Percentiles rank a stretch among this genome's conserved stretches.
phyloP scores from a whole-genome alignment of 2,888 invertebrate genomes.

The Lasioglossum vierecki region DNA sequence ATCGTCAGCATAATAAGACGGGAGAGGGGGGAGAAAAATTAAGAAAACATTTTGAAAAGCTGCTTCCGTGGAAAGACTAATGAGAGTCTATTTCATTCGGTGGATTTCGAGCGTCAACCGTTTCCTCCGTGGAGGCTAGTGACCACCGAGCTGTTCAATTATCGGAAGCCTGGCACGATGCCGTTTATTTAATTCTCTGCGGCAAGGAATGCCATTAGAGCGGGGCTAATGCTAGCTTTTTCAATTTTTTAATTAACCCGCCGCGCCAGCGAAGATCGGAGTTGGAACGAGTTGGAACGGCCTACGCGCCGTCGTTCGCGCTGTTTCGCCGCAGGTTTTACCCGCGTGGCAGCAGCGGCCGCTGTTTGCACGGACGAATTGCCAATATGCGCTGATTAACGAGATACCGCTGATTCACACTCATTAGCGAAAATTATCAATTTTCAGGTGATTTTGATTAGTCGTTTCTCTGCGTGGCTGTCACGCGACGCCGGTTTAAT shows the following conservation, averaged over 20 bases:
- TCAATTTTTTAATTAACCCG: conserved; percentile 40
- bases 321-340: conserved; percentile 3
- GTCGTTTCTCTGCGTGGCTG: conserved; percentile 29
- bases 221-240: conserved; percentile 12
- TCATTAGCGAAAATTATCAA: conserved; percentile 52
- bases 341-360: not conserved
- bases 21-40: not conserved
- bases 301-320: not conserved
- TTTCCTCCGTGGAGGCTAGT: conserved; percentile 34
- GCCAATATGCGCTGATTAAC: conserved; percentile 40
- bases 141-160: conserved; percentile 53
- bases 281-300: not conserved
- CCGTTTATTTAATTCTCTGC: conserved; percentile 27
- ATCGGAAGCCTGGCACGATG: conserved; percentile 27
- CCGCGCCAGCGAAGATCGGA: not conserved
- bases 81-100: conserved; percentile 27
- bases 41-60: conserved; percentile 45
- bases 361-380: conserved; percentile 9
- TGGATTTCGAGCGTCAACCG: conserved; percentile 17
- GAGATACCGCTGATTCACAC: conserved; percentile 38
- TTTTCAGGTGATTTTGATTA: conserved; percentile 47
- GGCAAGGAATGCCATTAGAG: conserved; percentile 30
- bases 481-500: conserved; percentile 32
- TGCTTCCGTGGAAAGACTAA: conserved; percentile 8
- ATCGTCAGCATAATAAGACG: not conserved